Conservation (phyloP, 2,797 vertebrate species). For the Knipowitschia caucasica region DNA sequence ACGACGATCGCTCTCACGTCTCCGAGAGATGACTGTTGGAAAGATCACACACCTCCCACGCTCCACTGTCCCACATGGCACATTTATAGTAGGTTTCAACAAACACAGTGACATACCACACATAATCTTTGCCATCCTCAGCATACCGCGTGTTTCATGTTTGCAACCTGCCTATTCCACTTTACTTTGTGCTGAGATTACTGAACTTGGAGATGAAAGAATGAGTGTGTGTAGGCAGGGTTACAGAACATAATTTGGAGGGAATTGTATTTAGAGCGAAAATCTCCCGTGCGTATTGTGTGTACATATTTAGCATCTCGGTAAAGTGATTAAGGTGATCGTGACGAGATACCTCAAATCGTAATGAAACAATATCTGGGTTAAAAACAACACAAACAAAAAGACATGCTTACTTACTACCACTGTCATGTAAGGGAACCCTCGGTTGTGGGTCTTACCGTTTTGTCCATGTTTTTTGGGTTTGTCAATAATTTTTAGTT, state of each 20-base stretch:
- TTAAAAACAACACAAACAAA: too few relatives aligned
- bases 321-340: too few relatives aligned
- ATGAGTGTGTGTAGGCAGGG: slow-evolving; percentile 15
- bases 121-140: slow-evolving; percentile 7
- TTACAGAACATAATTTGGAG: slow-evolving; percentile 19
- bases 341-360: too few relatives aligned
- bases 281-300: too few relatives aligned
- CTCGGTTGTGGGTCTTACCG: too few relatives aligned
- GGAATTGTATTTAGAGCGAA: not conserved
- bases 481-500: too few relatives aligned
- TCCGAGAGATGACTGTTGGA: slow-evolving; percentile 27
- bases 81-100: slow-evolving; percentile 16
- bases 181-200: slow-evolving; percentile 27
- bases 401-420: too few relatives aligned
- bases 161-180: not conserved
- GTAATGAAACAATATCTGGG: too few relatives aligned
- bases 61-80: slow-evolving; percentile 27
- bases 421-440: too few relatives aligned
- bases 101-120: slow-evolving; percentile 24
- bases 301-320: too few relatives aligned
- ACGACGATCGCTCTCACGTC: slow-evolving; percentile 10
- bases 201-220: slow-evolving; percentile 17
- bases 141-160: slow-evolving; percentile 5
- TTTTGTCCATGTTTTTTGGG: too few relatives aligned
- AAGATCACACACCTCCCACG: slow-evolving; percentile 33